Conservation (phyloP, 2,797 vertebrate genomes). For the Spheniscus humboldti region DNA sequence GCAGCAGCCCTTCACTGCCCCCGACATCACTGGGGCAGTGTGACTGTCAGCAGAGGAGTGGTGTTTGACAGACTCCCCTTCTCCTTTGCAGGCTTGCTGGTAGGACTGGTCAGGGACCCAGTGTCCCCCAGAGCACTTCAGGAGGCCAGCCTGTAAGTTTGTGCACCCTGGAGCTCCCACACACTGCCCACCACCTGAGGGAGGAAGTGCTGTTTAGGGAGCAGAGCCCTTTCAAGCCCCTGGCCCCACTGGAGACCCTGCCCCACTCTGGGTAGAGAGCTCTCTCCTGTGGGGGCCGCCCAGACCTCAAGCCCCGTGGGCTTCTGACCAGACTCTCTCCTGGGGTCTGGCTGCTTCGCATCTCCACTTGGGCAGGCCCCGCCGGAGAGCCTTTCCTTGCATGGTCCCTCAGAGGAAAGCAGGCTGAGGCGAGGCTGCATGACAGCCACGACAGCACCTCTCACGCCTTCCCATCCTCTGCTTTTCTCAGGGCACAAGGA, state of each 20-base stretch:
- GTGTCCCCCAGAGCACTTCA: fast-evolving
- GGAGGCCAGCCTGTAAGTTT: background rate
- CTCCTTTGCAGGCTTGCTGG: background rate
- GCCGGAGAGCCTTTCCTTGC: fast-evolving
- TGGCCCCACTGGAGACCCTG: background rate
- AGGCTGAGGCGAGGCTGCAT: background rate
- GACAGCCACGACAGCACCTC: fast-evolving
- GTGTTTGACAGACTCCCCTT: background rate
- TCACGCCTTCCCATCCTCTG: background rate
- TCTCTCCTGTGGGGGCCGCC: fast-evolving
- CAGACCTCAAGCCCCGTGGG: fast-evolving
- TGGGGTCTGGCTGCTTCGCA: background rate
- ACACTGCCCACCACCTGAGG: too few species aligned
- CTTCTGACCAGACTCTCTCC: background rate
- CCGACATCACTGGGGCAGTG: fast-evolving
- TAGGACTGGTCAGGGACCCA: background rate
- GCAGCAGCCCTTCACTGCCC: background rate
- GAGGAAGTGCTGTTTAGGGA: background rate
- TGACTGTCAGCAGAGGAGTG: fast-evolving
- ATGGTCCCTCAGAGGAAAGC: background rate
- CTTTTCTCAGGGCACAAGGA: background rate
- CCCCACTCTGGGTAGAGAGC: background rate
- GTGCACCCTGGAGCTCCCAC: background rate
- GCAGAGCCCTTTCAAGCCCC: background rate
- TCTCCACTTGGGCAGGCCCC: background rate